phyloP scores from a whole-genome alignment of 1,140 invertebrate species.

The Cydia fagiglandana region DNA sequence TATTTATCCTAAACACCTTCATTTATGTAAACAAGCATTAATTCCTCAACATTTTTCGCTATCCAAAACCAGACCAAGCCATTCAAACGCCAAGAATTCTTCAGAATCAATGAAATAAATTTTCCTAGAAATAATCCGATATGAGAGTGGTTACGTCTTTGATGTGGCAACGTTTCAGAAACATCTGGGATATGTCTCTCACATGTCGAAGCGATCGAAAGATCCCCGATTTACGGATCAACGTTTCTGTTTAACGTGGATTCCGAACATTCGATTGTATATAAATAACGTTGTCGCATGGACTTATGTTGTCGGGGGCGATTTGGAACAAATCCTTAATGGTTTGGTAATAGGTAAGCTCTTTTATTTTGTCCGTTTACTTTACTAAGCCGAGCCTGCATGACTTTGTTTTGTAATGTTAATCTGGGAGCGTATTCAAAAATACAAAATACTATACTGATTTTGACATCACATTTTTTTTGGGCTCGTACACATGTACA shows the following conservation, averaged over 20 bases:
- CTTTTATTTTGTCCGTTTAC: conserved; percentile 3
- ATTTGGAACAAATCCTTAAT: conserved; percentile 12
- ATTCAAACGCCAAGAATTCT: conserved; percentile 34
- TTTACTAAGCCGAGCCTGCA: neutral
- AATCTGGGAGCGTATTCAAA: neutral
- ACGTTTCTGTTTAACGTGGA: conserved; percentile 46
- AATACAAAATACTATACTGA: neutral
- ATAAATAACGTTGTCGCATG: conserved; percentile 26
- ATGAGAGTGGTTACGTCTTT: conserved; percentile 39
- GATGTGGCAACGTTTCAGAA: conserved; percentile 53
- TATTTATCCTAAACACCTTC: conserved; percentile 25
- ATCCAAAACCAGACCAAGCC: conserved; percentile 33
- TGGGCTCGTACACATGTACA: no score
- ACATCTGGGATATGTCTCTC: conserved; percentile 57
- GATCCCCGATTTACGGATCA: conserved; percentile 53
- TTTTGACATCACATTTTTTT: no score
- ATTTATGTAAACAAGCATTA: neutral
- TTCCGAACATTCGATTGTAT: conserved; percentile 34
- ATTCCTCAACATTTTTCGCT: neutral
- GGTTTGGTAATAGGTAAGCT: conserved; percentile 10
- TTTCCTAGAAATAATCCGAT: conserved; percentile 32
- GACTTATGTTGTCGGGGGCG: conserved; percentile 17
- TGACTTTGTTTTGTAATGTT: neutral
- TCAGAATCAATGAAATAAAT: conserved; percentile 17
- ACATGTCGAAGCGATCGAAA: conserved; percentile 55